phyloP scores from a whole-genome alignment of 2,888 invertebrate genomes.

The Cepaea hortensis region DNA sequence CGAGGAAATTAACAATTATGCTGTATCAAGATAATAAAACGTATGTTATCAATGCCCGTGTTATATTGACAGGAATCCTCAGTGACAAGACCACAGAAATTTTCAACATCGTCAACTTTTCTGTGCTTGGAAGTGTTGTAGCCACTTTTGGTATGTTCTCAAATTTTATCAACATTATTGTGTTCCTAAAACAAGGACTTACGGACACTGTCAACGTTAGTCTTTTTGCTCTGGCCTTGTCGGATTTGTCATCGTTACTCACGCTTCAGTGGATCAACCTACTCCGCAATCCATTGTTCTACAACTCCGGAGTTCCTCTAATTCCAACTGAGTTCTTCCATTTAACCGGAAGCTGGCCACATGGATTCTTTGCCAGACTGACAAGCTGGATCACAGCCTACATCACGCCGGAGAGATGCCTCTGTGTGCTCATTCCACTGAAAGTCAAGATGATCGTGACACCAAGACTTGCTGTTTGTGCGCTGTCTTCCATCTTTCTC shows the following conservation, averaged over 20 bases:
- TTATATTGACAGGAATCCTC: too few relatives aligned
- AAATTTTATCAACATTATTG: not conserved
- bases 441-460: not conserved
- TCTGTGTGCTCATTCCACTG: not conserved
- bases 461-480: not conserved
- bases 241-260: not conserved
- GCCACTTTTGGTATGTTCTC: slow-evolving; percentile 5
- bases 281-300: slow-evolving; percentile 12
- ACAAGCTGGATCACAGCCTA: not conserved
- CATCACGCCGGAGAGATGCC: too few relatives aligned
- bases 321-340: slow-evolving; percentile 3
- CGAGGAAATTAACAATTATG: too few relatives aligned
- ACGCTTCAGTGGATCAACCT: slow-evolving; percentile 26
- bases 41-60: too few relatives aligned
- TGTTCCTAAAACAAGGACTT: slow-evolving; percentile 20
- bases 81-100: slow-evolving; percentile 6
- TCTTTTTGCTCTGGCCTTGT: slow-evolving; percentile 6
- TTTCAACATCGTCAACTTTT: slow-evolving; percentile 20
- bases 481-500: not conserved
- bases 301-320: slow-evolving; percentile 11
- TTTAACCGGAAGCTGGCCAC: not conserved
- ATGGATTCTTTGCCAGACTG: slow-evolving; percentile 11
- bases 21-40: too few relatives aligned
- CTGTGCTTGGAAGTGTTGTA: not conserved
- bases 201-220: slow-evolving; percentile 1